A percentile compares a stretch with the other conserved stretches of the same genome.
Evolutionary conservation across 1,140 invertebrate species (phyloP).

Genomic region (Atta colombica): DNA sequence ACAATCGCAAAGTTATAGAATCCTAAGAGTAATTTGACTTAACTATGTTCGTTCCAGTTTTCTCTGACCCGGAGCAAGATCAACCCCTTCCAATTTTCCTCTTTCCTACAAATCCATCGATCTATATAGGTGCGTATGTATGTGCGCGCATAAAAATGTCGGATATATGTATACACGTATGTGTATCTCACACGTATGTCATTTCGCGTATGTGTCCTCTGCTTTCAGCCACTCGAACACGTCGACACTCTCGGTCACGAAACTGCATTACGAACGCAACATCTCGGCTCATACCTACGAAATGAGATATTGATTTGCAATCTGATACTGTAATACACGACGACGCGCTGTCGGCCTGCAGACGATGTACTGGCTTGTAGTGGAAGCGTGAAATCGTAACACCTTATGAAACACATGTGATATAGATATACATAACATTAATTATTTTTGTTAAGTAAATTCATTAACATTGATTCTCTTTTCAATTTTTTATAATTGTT

Average conservation of each 20-base stretch:
- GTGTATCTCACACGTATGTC: constrained; percentile 27
- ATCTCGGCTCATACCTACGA: constrained; percentile 82
- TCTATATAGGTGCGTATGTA: constrained; percentile 42
- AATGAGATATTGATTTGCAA: constrained; percentile 85
- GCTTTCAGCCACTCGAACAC: constrained; percentile 64
- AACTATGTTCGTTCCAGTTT: constrained; percentile 79
- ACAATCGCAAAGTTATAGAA: constrained; percentile 70
- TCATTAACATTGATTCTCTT: background rate
- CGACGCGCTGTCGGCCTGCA: constrained; percentile 71
- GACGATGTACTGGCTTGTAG: constrained; percentile 64
- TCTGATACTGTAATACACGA: constrained; percentile 80
- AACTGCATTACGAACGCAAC: constrained; percentile 83
- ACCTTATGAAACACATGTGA: constrained; percentile 53
- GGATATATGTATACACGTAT: background rate
- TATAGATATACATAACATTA: background rate
- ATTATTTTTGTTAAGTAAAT: constrained; percentile 5
- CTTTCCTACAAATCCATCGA: constrained; percentile 46
- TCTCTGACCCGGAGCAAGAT: constrained; percentile 66
- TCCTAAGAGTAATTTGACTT: constrained; percentile 83
- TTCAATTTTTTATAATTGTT: background rate
- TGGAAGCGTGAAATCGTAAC: constrained; percentile 59
- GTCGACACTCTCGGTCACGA: constrained; percentile 74
- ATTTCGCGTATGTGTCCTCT: constrained; percentile 46
- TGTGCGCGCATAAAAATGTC: constrained; percentile 46
- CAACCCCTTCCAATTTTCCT: constrained; percentile 66